phyloP scores from a whole-genome alignment of 2,797 vertebrate species.

The Lepus townsendii region DNA sequence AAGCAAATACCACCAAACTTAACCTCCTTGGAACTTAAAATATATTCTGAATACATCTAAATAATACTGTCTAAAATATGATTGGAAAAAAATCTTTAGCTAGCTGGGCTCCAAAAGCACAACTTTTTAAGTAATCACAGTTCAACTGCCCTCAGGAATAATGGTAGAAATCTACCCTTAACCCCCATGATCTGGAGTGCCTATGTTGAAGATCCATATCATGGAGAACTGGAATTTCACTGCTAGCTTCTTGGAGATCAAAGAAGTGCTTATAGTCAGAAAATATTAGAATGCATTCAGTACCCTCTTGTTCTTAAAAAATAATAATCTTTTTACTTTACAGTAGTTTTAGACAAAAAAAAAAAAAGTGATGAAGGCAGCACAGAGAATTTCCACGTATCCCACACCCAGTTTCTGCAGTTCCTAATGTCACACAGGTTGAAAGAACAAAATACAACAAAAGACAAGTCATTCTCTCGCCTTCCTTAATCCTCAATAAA shows the following conservation, averaged over 20 bases:
- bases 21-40: constrained; percentile 11
- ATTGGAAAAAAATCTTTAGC: constrained; percentile 55
- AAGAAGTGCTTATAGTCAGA: constrained; percentile 17
- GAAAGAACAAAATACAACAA: constrained; percentile 46
- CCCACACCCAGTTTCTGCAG: neutral
- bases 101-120: constrained; percentile 51
- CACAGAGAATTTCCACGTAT: too few relatives aligned
- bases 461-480: constrained; percentile 17
- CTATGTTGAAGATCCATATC: constrained; percentile 52
- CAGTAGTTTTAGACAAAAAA: too few relatives aligned
- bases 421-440: neutral
- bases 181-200: constrained; percentile 59
- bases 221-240: neutral
- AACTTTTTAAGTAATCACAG: constrained; percentile 40
- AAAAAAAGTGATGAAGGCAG: too few relatives aligned
- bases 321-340: too few relatives aligned
- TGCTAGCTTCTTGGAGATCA: neutral
- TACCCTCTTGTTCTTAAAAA: neutral
- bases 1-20: constrained; percentile 19
- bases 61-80: constrained; percentile 58
- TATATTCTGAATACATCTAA: constrained; percentile 25
- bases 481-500: constrained; percentile 37
- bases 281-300: neutral
- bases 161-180: neutral
- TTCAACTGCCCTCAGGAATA: constrained; percentile 39